phyloP scores from a whole-genome alignment of 2,888 invertebrate genomes.

The Ellobium chinense region DNA sequence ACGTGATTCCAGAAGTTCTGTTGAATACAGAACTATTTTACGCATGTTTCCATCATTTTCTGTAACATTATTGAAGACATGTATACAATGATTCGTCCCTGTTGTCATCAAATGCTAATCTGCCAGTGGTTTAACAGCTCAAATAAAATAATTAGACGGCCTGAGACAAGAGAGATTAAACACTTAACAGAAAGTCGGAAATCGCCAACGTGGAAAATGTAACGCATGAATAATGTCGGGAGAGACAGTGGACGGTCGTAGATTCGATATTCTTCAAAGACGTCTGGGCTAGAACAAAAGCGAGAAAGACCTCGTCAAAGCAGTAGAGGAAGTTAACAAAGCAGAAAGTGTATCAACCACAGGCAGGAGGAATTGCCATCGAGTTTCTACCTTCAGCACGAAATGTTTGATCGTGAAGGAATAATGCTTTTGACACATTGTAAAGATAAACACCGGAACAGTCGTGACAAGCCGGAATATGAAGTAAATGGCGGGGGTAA shows the following conservation, averaged over 20 bases:
- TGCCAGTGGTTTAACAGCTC: too few species aligned
- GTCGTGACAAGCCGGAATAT: constrained; percentile 31
- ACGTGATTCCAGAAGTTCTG: too few species aligned
- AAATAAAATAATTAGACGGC: too few species aligned
- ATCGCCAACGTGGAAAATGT: neutral
- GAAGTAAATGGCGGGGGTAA: constrained; percentile 22
- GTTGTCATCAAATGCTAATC: too few species aligned
- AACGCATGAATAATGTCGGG: constrained; percentile 3
- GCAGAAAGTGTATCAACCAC: constrained; percentile 29
- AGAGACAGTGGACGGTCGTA: neutral
- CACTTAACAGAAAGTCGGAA: too few species aligned
- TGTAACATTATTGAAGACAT: too few species aligned
- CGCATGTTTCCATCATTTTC: too few species aligned
- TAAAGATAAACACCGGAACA: constrained; percentile 31
- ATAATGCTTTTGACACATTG: constrained; percentile 41
- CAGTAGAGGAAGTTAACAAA: constrained; percentile 15
- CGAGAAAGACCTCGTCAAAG: neutral
- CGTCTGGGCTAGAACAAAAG: constrained; percentile 1
- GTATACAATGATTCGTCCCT: too few species aligned
- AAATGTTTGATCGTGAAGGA: constrained; percentile 12
- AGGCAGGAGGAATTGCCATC: constrained; percentile 7
- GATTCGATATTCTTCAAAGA: constrained; percentile 8
- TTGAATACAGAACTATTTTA: too few species aligned
- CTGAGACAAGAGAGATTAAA: too few species aligned
- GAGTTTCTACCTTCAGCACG: constrained; percentile 3